Evolutionary conservation across 2,113 vertebrate species (phyloP), one percentile per base, ranked within the genome.

Genomic region (Mobula hypostoma): DNA sequence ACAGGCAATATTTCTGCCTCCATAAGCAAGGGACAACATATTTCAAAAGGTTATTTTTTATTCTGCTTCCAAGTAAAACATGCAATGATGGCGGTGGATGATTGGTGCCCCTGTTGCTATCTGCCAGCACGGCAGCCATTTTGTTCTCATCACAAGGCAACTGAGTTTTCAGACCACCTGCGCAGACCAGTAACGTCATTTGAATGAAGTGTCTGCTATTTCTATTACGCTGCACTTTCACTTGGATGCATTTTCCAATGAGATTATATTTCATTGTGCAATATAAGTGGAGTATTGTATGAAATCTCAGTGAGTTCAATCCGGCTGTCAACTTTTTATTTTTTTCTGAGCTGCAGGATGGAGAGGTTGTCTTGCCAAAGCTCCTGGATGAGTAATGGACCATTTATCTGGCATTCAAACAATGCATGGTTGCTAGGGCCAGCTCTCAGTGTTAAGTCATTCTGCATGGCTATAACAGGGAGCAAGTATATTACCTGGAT

Each of bases 221-320:
- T n/a, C 85, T 68, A 90, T 90, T 90, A 90, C 63, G 40, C 61
- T 66, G 29, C 85, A 68, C 14, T 90, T 90, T 90, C 63, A n/a
- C 85, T 90, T 32, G 29, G 17, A 90, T n/a, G 15, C 85, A 66
- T 90, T 90, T 90, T 90, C 29, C n/a, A 90, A 90, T n/a, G 29
- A 90, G 85, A 90, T 90, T 63, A 17, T 90, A 66, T 90, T 90
- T 90, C 85, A 90, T 66, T 90, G 58, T 68, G 32, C 85, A 68
- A 66, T 87, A 87, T 90, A 32, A 90, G 32, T 90, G 61, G 85
- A 68, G 85, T 66, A 90, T 19, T 90, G 85, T 90, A 66, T 90
- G 61, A 66, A 90, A 90, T n/a, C 29, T 90, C 27, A 66, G 61
- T 32, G n/a, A 90, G 29, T n/a, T 90, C 85, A 90, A 90, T 90